Percentiles rank a stretch among this genome's conserved stretches.
phyloP scores from a whole-genome alignment of 2,797 vertebrate genomes.

The Catharus ustulatus region DNA sequence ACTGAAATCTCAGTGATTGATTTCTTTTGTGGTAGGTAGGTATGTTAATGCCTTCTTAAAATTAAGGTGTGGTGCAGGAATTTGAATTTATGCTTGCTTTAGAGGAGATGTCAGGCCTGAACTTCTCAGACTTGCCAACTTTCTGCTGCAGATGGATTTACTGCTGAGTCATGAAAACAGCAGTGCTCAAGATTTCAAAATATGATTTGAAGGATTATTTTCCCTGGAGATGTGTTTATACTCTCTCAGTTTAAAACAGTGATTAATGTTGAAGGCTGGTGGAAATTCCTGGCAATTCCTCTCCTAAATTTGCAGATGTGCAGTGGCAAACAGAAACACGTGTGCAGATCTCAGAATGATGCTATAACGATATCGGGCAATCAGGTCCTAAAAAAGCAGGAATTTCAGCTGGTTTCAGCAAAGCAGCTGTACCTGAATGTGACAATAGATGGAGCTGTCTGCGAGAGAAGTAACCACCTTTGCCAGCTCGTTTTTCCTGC shows the following conservation, averaged over 20 bases:
- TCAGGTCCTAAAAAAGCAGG: neutral
- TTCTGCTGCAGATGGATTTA: neutral
- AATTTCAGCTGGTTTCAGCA: neutral
- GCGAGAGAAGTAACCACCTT: conserved; percentile 23
- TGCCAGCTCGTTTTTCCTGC: neutral
- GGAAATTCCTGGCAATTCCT: neutral
- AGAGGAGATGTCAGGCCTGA: neutral
- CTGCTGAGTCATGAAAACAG: neutral
- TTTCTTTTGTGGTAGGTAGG: neutral
- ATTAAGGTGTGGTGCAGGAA: conserved; percentile 15
- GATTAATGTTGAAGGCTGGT: neutral
- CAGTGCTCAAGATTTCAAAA: neutral
- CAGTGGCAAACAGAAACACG: neutral
- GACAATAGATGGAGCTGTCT: conserved; percentile 63
- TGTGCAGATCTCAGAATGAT: neutral
- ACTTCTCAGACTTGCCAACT: neutral
- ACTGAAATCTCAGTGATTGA: neutral
- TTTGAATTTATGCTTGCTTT: neutral
- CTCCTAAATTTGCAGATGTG: neutral
- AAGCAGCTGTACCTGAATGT: neutral
- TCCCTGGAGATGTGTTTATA: neutral
- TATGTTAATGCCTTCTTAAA: neutral
- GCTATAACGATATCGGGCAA: neutral
- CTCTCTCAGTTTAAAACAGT: neutral
- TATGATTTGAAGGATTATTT: neutral